Percentiles rank a stretch among this genome's conserved stretches.
Conservation (phyloP, 2,113 vertebrate species). For the Motacilla tschutschensis region DNA sequence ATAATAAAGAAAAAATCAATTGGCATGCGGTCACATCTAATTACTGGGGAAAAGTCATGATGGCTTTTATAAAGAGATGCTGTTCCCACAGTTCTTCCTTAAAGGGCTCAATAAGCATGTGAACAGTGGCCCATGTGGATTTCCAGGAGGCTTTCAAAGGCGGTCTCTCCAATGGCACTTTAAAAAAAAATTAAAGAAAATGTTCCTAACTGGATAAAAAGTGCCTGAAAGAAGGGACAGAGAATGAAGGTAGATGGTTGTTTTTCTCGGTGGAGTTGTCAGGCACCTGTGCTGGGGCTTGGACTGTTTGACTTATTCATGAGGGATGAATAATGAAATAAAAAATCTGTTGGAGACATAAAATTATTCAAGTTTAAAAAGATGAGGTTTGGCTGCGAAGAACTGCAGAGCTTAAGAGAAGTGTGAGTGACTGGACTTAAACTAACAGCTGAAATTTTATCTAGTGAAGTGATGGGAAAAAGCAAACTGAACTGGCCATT, state of each 20-base stretch:
- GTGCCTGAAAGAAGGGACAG: neutral
- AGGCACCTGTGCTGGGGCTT: neutral
- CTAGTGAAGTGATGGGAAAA: neutral
- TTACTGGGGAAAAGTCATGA: neutral
- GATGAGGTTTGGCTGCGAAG: neutral
- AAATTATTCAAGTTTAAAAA: slow-evolving; percentile 9
- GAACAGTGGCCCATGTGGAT: neutral
- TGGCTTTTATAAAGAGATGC: neutral
- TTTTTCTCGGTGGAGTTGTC: neutral
- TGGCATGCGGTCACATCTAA: neutral
- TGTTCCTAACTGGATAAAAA: neutral
- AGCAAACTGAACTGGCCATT: neutral
- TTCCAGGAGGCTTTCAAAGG: neutral
- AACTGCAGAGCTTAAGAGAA: neutral
- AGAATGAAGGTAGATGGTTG: neutral
- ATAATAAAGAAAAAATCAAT: neutral
- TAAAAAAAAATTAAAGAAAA: neutral
- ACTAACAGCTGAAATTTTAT: neutral
- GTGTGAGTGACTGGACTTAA: neutral
- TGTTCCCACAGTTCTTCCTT: neutral
- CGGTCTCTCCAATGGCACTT: neutral
- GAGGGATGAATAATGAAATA: slow-evolving; percentile 21
- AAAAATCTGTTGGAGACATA: neutral
- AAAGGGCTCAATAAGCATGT: neutral
- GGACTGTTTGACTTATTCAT: slow-evolving; percentile 3